A percentile compares a stretch with the other conserved stretches of the same genome.
phyloP scores from a whole-genome alignment of 2,888 invertebrate genomes.

The Anthoptus insignis region DNA sequence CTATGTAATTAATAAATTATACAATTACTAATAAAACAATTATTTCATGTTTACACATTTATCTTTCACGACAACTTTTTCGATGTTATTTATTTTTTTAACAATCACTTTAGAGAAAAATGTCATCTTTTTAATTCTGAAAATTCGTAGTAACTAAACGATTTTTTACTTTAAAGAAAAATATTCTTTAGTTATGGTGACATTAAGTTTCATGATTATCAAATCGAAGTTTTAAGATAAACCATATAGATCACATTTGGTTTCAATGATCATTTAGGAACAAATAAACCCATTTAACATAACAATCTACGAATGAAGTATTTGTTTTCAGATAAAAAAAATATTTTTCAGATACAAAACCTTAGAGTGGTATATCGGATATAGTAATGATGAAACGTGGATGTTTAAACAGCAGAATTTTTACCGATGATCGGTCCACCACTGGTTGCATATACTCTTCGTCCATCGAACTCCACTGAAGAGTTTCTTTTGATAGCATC shows the following conservation, averaged over 20 bases:
- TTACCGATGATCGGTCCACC: slow-evolving; percentile 95
- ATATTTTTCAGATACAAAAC: background rate
- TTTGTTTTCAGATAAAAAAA: too few species aligned
- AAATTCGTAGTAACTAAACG: too few species aligned
- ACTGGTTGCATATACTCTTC: slow-evolving; percentile 93
- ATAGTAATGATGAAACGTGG: slow-evolving; percentile 18
- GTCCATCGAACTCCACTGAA: slow-evolving; percentile 94
- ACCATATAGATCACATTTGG: background rate
- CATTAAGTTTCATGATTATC: too few species aligned
- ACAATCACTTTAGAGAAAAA: too few species aligned
- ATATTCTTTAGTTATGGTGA: too few species aligned
- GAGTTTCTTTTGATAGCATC: slow-evolving; percentile 91
- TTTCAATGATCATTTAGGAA: background rate
- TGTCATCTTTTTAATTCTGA: too few species aligned
- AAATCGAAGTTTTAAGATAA: too few species aligned
- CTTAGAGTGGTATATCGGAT: slow-evolving; percentile 23
- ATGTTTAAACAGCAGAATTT: slow-evolving; percentile 93
- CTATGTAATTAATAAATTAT: too few species aligned
- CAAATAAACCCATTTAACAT: background rate
- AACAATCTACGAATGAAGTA: too few species aligned
- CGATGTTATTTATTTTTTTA: background rate
- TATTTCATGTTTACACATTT: slow-evolving; percentile 10
- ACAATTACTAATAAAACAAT: slow-evolving; percentile 25
- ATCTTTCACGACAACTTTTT: background rate
- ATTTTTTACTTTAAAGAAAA: too few species aligned